Percentiles rank a stretch among this genome's conserved stretches.
phyloP scores from a whole-genome alignment of 2,888 invertebrate species.

The Apamea epomidion region DNA sequence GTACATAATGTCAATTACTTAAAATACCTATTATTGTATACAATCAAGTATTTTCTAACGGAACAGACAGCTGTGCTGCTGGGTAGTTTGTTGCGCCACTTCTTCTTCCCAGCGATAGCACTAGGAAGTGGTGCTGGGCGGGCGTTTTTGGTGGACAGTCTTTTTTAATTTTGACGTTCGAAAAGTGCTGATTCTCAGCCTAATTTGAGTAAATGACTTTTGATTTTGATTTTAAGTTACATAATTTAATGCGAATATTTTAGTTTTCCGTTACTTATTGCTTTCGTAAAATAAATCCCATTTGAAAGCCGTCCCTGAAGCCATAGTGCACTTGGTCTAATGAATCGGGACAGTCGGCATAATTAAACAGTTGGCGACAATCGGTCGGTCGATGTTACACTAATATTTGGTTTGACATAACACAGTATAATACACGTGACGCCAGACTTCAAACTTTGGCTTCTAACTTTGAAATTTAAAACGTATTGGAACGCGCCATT shows the following conservation, averaged over 20 bases:
- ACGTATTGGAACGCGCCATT: neutral
- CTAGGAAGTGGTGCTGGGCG: too few relatives aligned
- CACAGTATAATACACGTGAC: slow-evolving; percentile 58
- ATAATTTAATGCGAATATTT: neutral
- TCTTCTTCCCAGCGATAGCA: too few relatives aligned
- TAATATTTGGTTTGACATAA: slow-evolving; percentile 76
- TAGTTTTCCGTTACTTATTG: neutral
- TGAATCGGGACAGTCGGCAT: slow-evolving; percentile 88
- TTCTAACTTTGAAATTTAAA: slow-evolving; percentile 15
- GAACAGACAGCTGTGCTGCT: too few relatives aligned
- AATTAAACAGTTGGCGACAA: slow-evolving; percentile 89
- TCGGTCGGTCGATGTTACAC: slow-evolving; percentile 80
- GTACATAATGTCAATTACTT: too few relatives aligned
- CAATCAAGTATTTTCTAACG: too few relatives aligned
- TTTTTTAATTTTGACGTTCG: too few relatives aligned
- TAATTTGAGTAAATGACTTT: too few relatives aligned
- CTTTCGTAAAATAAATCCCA: neutral
- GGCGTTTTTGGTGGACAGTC: too few relatives aligned
- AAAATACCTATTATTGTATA: too few relatives aligned
- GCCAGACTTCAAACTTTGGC: slow-evolving; percentile 36
- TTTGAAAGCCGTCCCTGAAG: slow-evolving; percentile 81
- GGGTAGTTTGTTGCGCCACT: too few relatives aligned
- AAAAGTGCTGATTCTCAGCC: too few relatives aligned
- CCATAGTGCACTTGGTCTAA: slow-evolving; percentile 86
- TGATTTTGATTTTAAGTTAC: too few relatives aligned